Base-by-base conservation (phyloP, 2,888 invertebrate genomes). In the Horisme vitalbata region DNA sequence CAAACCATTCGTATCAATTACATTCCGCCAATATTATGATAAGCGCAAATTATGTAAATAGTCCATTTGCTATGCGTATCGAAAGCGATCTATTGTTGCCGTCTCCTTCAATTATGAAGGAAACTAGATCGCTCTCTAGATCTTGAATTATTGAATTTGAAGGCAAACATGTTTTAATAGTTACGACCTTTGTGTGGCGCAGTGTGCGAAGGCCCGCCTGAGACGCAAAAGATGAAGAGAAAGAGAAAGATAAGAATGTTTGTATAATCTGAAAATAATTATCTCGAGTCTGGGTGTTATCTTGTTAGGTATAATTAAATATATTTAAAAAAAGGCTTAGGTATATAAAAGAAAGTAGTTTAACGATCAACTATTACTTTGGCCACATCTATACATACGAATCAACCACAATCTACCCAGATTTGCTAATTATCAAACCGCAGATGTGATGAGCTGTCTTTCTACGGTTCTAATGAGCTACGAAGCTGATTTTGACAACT, bases 21-120 rank as follows among this genome's bases (percentile, higher is more conserved):
- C 15, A 30, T 23, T 31, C 27, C 24, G 13, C 39, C 24, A 45
- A 46, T 36, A 45, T 35, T 46, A 23, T 38, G 24, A 39, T 39
- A n/a, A n/a, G 11, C 24, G 34, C 13, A 45, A 45, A 39, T 46
- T 46, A 46, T 46, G 46, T 13, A 46, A 46, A 46, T 41, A 14
- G 9, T 6, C 9, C 12, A 5, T 24, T 20, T 18, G 26, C 11
- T 41, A 28, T 28, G 21, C 34, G 35, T 34, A 34, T 30, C 26
- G 45, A 26, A 28, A 28, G 26, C 24, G n/a, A 38, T 34, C 34
- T 45, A 34, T 34, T 39, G 35, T 41, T 35, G 20, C 45, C 41
- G 21, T 30, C 31, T 46, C 20, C 35, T 41, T 35, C 30, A 46
- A 46, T 46, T 27, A 14, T 12, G 1, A 18, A 24, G 10, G 13